A percentile compares a stretch with the other conserved stretches of the same genome.
These are phyloP conservation scores for Upupa epops DNA, from an alignment of 2,113 vertebrate species.

Conservation along the genomic window DNA sequence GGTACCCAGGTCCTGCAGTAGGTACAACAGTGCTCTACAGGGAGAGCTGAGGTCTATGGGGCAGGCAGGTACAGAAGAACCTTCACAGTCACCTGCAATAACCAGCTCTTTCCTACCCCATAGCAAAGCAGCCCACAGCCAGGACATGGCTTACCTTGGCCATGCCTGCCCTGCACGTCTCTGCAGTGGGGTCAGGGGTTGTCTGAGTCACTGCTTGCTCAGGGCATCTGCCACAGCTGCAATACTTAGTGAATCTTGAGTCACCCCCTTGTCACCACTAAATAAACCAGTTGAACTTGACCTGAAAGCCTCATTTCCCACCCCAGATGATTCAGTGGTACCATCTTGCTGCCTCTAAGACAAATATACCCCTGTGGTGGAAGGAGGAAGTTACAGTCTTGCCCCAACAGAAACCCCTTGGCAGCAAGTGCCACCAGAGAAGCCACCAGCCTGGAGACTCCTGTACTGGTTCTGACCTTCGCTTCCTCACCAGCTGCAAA, in stretches of 20 bases:
- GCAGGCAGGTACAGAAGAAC: not conserved
- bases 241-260: not conserved
- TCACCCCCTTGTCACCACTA: not conserved
- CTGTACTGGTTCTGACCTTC: not conserved
- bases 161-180: not conserved
- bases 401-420: not conserved
- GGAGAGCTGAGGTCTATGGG: not conserved
- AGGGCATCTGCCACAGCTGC: not conserved
- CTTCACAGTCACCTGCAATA: not conserved
- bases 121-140: not conserved
- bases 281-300: not conserved
- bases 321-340: not conserved
- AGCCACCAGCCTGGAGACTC: not conserved
- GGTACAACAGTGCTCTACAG: rapidly evolving
- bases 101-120: not conserved
- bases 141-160: not conserved
- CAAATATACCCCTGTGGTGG: not conserved
- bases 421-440: not conserved
- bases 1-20: not conserved
- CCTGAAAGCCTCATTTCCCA: not conserved
- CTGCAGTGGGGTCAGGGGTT: not conserved
- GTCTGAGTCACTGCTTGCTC: not conserved
- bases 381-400: not conserved
- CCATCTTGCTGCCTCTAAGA: not conserved
- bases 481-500: not conserved